phyloP scores from a whole-genome alignment of 2,113 vertebrate genomes.

The Tympanuchus pallidicinctus region DNA sequence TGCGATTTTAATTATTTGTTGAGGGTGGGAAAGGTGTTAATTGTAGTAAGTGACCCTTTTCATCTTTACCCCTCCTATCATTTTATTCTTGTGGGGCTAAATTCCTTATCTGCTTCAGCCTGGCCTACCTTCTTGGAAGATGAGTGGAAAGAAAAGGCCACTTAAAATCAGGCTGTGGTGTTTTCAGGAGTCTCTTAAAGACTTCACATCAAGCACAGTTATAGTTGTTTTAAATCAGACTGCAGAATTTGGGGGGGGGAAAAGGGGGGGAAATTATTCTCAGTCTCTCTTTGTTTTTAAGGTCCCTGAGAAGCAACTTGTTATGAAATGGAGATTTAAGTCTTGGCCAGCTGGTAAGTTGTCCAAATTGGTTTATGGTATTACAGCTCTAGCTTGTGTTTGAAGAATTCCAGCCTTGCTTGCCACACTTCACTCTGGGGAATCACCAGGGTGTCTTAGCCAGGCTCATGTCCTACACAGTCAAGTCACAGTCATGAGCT shows the following conservation, averaged over 20 bases:
- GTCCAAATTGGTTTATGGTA: not conserved
- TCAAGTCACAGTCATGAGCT: not conserved
- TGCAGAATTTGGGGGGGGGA: not conserved
- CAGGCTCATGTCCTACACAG: not conserved
- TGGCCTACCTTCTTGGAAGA: not conserved
- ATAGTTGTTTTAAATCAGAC: not conserved
- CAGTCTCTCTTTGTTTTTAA: conserved; percentile 44
- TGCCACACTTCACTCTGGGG: not conserved
- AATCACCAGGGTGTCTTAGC: rapidly evolving
- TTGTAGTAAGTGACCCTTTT: not conserved
- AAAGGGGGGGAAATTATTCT: not conserved
- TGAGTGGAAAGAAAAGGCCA: not conserved
- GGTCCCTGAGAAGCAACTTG: conserved; percentile 88
- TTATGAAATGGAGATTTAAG: conserved; percentile 95
- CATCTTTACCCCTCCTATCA: not conserved
- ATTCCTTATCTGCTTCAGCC: not conserved
- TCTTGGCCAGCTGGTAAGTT: conserved; percentile 91
- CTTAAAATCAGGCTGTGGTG: not conserved
- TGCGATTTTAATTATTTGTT: not conserved
- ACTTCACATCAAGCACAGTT: not conserved
- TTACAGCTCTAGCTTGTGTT: not conserved
- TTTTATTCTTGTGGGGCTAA: not conserved
- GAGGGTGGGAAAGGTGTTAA: not conserved
- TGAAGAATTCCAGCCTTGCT: not conserved
- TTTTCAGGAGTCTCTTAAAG: not conserved